These are phyloP conservation scores for Lampris megalopsis DNA, from an alignment of 2,113 vertebrate genomes.

Conservation along the genomic window DNA sequence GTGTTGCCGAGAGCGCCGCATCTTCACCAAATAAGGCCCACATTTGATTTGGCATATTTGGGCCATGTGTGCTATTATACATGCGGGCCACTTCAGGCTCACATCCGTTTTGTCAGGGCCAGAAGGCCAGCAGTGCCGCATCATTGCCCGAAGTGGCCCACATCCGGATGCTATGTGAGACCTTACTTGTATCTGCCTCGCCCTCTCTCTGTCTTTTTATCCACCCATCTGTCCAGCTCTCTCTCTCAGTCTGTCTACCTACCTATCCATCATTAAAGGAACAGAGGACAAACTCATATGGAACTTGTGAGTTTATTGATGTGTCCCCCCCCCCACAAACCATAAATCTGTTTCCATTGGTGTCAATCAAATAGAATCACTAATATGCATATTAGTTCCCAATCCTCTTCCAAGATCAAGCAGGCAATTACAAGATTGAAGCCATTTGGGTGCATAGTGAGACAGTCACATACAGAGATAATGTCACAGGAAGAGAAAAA, in stretches of 20 bases:
- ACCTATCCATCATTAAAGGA: conserved; percentile 40
- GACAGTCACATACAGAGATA: conserved; percentile 86
- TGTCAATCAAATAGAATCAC: conserved; percentile 68
- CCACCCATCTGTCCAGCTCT: not conserved
- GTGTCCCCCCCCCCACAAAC: conserved; percentile 89
- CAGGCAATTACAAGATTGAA: conserved; percentile 89
- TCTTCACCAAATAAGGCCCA: no score
- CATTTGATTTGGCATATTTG: no score
- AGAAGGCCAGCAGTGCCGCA: no score
- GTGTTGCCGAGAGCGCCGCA: no score
- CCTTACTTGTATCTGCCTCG: no score
- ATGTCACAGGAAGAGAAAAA: conserved; percentile 85
- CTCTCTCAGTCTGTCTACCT: not conserved
- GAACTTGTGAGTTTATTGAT: conserved; percentile 99
- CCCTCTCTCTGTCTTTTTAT: not conserved
- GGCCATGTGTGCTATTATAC: no score
- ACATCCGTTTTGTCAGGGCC: no score
- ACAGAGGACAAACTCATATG: conserved; percentile 63
- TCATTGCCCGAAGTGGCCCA: no score
- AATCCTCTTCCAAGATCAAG: conserved; percentile 81
- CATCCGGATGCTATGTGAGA: no score
- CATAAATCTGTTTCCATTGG: conserved; percentile 76
- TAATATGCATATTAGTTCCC: conserved; percentile 75
- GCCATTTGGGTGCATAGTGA: conserved; percentile 95
- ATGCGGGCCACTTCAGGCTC: no score